A percentile compares a stretch with the other conserved stretches of the same genome.
Conservation (phyloP, 2,888 invertebrate genomes). For the Nomada fabriciana region DNA sequence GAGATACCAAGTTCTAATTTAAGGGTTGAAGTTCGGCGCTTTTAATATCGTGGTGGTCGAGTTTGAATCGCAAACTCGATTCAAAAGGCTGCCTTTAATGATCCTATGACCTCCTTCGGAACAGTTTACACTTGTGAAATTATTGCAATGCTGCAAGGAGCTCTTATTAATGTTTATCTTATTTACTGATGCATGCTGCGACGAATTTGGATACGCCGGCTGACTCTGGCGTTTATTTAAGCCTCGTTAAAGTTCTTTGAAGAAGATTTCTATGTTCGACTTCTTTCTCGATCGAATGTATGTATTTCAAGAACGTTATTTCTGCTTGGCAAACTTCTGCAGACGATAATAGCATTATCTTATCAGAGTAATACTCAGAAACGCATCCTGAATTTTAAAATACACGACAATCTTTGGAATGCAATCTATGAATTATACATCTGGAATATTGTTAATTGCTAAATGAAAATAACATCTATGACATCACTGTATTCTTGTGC, state of each 20-base stretch:
- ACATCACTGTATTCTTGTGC: no score
- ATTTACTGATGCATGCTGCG: background rate
- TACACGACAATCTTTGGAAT: no score
- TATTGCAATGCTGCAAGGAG: background rate
- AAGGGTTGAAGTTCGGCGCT: background rate
- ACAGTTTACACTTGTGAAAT: conserved; percentile 2
- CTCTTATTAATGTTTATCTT: conserved; percentile 6
- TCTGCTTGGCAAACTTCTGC: no score
- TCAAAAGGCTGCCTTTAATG: background rate
- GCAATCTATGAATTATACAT: background rate
- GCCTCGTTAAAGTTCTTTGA: background rate
- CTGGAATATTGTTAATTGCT: background rate
- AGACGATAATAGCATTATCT: background rate
- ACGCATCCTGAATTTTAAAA: background rate
- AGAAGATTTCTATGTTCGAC: background rate
- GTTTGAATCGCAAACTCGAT: background rate
- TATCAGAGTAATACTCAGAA: background rate
- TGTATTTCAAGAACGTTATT: background rate
- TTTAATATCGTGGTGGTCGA: no score
- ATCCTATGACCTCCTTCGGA: background rate
- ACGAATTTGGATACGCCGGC: background rate
- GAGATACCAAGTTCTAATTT: background rate
- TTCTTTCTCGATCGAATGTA: background rate
- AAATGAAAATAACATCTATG: no score
- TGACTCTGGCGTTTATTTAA: background rate